These are phyloP conservation scores for Etia nguti DNA, from an alignment of 2,113 vertebrate genomes.

Conservation along the genomic window DNA sequence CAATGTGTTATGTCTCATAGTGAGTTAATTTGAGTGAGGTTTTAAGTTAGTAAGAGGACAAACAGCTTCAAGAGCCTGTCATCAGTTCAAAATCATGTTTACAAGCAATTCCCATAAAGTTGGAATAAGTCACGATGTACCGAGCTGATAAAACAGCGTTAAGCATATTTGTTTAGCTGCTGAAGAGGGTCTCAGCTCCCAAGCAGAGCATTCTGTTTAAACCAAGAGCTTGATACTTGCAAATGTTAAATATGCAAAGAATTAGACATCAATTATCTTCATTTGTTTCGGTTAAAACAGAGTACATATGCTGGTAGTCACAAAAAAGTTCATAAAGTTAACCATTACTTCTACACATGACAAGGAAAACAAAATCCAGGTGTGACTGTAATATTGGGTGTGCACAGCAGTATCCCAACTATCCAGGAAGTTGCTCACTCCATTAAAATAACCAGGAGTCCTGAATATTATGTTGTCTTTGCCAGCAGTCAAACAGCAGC, in stretches of 20 bases:
- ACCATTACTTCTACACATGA: background rate
- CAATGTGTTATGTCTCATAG: background rate
- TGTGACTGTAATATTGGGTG: background rate
- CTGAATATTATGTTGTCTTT: constrained; percentile 13
- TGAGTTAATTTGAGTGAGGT: background rate
- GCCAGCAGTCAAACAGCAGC: constrained; percentile 23
- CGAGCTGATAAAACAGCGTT: background rate
- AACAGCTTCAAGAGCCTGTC: background rate
- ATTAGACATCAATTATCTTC: background rate
- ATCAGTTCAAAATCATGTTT: background rate
- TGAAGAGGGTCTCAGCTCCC: background rate
- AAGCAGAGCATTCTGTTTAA: background rate
- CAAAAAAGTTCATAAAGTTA: background rate
- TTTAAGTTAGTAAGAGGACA: background rate
- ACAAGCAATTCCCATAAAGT: background rate
- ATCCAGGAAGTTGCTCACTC: background rate
- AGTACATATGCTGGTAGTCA: background rate
- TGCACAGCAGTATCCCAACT: background rate
- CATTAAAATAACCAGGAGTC: constrained; percentile 17
- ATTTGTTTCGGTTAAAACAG: background rate
- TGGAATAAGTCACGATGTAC: background rate
- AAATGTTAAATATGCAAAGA: background rate
- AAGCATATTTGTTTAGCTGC: background rate
- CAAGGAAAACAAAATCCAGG: background rate
- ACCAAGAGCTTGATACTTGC: background rate